phyloP scores from a whole-genome alignment of 1,140 invertebrate species.

The Pararge aegeria region DNA sequence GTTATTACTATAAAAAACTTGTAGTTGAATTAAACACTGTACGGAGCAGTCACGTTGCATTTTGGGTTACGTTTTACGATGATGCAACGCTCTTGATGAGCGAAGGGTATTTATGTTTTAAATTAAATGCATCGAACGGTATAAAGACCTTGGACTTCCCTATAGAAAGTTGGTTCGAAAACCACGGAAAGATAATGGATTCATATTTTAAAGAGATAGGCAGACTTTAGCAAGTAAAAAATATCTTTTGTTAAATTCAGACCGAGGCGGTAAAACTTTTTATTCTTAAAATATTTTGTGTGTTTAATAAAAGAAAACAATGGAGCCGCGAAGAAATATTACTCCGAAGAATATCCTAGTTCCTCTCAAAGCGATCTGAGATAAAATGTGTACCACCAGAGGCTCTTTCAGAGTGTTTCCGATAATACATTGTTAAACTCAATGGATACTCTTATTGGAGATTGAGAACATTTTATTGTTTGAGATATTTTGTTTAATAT shows the following conservation, averaged over 20 bases:
- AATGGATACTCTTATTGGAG: background rate
- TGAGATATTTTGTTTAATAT: background rate
- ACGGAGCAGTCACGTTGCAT: too few species aligned
- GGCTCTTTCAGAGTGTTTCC: background rate
- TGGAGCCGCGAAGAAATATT: background rate
- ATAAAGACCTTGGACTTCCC: too few species aligned
- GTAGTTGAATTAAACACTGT: too few species aligned
- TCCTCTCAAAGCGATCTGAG: background rate
- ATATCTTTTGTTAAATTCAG: background rate
- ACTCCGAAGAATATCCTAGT: background rate
- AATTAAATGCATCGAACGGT: too few species aligned
- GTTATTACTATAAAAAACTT: too few species aligned
- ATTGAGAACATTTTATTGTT: background rate
- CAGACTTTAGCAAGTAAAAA: too few species aligned
- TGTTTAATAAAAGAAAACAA: slow-evolving; percentile 3
- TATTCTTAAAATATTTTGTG: background rate
- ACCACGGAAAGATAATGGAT: too few species aligned
- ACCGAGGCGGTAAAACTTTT: background rate
- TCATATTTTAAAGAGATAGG: too few species aligned
- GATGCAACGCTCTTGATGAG: too few species aligned
- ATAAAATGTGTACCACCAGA: background rate
- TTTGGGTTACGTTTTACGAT: too few species aligned
- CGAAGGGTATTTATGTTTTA: too few species aligned
- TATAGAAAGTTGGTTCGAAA: too few species aligned
- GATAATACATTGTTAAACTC: slow-evolving; percentile 1